Percentiles rank a stretch among this genome's conserved stretches.
These are phyloP conservation scores for Harpalus rufipes DNA, from an alignment of 2,888 invertebrate genomes.

Conservation along the genomic window DNA sequence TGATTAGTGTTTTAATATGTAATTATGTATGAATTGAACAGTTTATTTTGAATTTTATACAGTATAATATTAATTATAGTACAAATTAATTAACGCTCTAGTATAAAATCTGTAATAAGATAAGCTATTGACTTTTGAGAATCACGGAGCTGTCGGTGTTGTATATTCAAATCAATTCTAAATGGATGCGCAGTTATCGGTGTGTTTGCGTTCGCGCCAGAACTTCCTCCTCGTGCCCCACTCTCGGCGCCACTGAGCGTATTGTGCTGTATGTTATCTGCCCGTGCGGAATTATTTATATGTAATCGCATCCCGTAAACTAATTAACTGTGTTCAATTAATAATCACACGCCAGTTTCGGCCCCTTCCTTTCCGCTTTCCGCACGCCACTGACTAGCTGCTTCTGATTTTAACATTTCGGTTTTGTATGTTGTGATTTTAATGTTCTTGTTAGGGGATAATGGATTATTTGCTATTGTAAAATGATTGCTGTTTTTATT, in stretches of 20 bases:
- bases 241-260: conserved; percentile 3
- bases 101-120: not conserved
- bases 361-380: conserved; percentile 17
- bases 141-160: not conserved
- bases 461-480: conserved; percentile 26
- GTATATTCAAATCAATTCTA: conserved; percentile 31
- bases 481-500: conserved; percentile 9
- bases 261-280: conserved; percentile 57
- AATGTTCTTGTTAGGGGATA: conserved; percentile 19
- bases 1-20: not conserved
- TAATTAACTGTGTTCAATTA: conserved; percentile 62
- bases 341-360: conserved; percentile 44
- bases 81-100: not conserved
- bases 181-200: conserved; percentile 23
- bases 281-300: conserved; percentile 59
- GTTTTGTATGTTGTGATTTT: conserved; percentile 41
- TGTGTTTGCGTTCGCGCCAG: conserved; percentile 30
- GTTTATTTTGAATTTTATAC: conserved; percentile 1
- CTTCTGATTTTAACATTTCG: conserved; percentile 40
- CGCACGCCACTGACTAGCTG: conserved; percentile 11
- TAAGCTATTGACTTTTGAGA: not conserved
- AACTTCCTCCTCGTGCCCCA: not conserved
- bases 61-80: not conserved
- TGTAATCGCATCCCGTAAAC: conserved; percentile 62
- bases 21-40: not conserved